phyloP scores from a whole-genome alignment of 2,113 vertebrate genomes.

The Clarias magur region DNA sequence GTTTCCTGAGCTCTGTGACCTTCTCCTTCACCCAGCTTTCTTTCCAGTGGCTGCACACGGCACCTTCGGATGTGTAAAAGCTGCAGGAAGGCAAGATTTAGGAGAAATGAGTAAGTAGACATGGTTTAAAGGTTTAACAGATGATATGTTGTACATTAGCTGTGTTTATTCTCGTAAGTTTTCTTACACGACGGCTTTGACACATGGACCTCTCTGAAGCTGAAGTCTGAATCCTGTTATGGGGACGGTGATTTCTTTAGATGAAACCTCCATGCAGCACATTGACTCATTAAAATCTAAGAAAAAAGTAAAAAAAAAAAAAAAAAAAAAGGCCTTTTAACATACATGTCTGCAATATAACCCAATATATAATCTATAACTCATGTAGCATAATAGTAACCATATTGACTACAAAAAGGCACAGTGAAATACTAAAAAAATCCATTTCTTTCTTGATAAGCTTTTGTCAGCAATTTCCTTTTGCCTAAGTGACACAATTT shows the following conservation, averaged over 20 bases:
- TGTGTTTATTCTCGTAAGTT: not conserved
- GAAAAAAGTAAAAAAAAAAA: not conserved
- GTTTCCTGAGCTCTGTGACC: conserved; percentile 21
- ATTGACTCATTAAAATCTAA: not conserved
- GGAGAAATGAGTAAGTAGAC: not conserved
- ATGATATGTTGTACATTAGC: too few species aligned
- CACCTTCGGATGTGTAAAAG: conserved; percentile 43
- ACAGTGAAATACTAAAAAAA: not conserved
- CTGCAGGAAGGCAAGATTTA: conserved; percentile 35
- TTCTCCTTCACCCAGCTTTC: conserved; percentile 43
- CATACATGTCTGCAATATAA: not conserved
- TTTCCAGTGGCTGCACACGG: conserved; percentile 42
- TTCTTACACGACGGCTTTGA: conserved; percentile 65
- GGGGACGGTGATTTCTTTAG: conserved; percentile 41
- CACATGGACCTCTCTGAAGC: conserved; percentile 44
- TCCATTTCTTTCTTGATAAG: too few species aligned
- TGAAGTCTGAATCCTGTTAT: conserved; percentile 56
- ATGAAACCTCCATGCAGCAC: conserved; percentile 62
- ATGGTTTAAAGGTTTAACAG: not conserved
- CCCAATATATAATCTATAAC: not conserved
- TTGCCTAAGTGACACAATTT: too few species aligned
- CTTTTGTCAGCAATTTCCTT: too few species aligned
- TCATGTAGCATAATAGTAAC: not conserved
- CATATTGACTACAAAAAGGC: not conserved
- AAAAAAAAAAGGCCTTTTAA: not conserved